Conservation (phyloP, 2,113 vertebrate genomes). For the Mustelus asterias region DNA sequence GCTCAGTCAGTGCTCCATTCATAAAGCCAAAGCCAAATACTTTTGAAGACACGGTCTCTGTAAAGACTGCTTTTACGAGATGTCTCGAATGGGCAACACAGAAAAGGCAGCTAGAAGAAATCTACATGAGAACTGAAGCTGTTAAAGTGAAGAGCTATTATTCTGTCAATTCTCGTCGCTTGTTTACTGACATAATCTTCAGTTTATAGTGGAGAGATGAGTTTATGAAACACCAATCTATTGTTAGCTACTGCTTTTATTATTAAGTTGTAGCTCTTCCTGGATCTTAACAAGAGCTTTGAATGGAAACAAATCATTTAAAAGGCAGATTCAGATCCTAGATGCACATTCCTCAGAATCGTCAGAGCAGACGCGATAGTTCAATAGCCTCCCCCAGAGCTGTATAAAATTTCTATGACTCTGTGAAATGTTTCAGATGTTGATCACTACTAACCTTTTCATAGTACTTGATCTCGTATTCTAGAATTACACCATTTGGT, state of each 20-base stretch:
- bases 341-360: not conserved
- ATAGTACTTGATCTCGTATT: constrained; percentile 97
- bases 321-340: not conserved
- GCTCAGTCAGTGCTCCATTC: not conserved
- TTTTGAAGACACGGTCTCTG: not conserved
- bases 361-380: too few relatives aligned
- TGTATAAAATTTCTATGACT: not conserved
- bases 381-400: not conserved
- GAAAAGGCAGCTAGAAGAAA: constrained; percentile 1
- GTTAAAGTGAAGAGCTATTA: not conserved
- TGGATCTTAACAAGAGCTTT: not conserved
- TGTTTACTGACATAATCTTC: not conserved
- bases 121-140: not conserved
- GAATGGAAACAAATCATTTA: not conserved
- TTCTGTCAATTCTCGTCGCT: not conserved
- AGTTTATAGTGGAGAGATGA: not conserved
- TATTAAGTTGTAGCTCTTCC: not conserved
- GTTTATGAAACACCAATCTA: not conserved
- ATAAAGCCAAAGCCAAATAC: not conserved
- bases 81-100: not conserved
- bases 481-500: constrained; percentile 91
- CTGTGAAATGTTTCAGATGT: not conserved
- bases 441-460: constrained; percentile 74
- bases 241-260: not conserved
- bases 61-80: constrained; percentile 5